phyloP scores from a whole-genome alignment of 2,797 vertebrate genomes.

The Anisognathus igniventris region DNA sequence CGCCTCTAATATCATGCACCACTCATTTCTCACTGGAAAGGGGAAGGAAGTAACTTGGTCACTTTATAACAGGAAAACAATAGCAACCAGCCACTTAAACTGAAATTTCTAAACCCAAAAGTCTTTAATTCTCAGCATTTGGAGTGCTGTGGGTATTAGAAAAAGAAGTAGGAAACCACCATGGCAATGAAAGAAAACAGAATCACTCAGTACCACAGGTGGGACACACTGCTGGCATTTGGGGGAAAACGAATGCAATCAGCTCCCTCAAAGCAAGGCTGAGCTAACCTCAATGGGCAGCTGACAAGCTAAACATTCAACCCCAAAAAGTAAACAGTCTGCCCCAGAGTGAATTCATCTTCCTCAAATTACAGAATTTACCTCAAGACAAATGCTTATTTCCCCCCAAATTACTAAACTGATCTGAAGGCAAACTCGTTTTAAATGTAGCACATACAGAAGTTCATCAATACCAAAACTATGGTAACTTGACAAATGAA shows the following conservation, averaged over 20 bases:
- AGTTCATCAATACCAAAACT: neutral
- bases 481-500: neutral
- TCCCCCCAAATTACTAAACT: neutral
- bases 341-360: neutral
- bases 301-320: neutral
- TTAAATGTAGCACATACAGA: neutral
- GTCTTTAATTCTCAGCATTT: neutral
- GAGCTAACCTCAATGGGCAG: neutral
- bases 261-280: neutral
- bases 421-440: neutral
- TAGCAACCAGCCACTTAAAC: neutral
- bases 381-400: neutral
- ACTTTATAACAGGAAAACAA: neutral
- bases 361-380: neutral
- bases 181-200: neutral
- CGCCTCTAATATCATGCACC: accelerated
- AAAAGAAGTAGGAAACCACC: neutral
- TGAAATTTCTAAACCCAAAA: neutral
- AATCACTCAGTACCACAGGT: neutral
- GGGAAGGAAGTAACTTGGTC: neutral
- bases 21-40: neutral
- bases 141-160: neutral
- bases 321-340: neutral
- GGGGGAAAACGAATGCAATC: neutral
- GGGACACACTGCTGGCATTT: neutral